phyloP scores from a whole-genome alignment of 1,140 invertebrate species.

The Cydia strobilella region DNA sequence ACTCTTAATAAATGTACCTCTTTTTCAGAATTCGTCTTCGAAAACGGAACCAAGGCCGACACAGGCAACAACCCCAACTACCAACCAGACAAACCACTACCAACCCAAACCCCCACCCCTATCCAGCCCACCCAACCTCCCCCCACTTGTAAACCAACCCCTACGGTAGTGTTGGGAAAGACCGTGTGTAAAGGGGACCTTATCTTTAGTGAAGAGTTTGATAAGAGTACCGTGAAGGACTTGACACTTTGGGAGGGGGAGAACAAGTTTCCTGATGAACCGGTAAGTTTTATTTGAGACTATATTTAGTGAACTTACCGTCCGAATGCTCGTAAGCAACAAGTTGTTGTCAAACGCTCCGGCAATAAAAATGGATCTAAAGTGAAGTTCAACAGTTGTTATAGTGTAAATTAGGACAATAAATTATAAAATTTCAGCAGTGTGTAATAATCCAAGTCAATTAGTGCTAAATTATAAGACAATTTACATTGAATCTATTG shows the following conservation, averaged over 20 bases:
- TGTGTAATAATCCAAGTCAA: too few relatives aligned
- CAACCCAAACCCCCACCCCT: conserved; percentile 26
- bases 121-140: conserved; percentile 28
- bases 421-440: too few relatives aligned
- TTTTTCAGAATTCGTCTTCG: conserved; percentile 63
- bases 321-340: too few relatives aligned
- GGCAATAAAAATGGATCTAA: too few relatives aligned
- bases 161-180: conserved; percentile 51
- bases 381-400: too few relatives aligned
- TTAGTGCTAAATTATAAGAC: too few relatives aligned
- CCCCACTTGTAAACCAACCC: conserved; percentile 48
- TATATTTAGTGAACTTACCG: too few relatives aligned
- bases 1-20: conserved; percentile 1
- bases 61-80: conserved; percentile 13
- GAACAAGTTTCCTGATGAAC: conserved; percentile 74
- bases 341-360: too few relatives aligned
- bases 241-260: conserved; percentile 71
- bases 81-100: conserved; percentile 33
- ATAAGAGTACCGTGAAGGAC: conserved; percentile 54
- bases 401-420: too few relatives aligned
- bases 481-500: too few relatives aligned
- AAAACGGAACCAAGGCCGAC: conserved; percentile 55
- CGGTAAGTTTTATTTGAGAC: conserved; percentile 50
- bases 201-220: conserved; percentile 80
- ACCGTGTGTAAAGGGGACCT: conserved; percentile 76